These are phyloP conservation scores for Hippolais icterina DNA, from an alignment of 2,113 vertebrate species.

Conservation along the genomic window DNA sequence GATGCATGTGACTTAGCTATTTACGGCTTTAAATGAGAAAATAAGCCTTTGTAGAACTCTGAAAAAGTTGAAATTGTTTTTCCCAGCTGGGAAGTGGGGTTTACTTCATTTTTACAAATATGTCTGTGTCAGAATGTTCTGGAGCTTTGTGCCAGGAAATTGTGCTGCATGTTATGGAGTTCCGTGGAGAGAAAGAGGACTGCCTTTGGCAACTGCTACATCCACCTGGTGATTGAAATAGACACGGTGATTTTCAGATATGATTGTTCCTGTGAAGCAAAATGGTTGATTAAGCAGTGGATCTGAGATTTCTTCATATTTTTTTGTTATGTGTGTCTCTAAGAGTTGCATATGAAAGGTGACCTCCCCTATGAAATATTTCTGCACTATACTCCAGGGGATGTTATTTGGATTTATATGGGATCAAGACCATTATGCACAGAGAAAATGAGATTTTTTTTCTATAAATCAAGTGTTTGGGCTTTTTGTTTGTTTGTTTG, in stretches of 20 bases:
- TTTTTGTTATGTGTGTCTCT: not conserved
- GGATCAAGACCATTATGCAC: not conserved
- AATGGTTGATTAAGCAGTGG: not conserved
- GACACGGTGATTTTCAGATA: not conserved
- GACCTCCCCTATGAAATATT: not conserved
- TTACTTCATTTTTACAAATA: not conserved
- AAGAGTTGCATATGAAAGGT: not conserved
- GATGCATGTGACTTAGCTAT: slow-evolving; percentile 22
- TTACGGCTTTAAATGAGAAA: slow-evolving; percentile 29
- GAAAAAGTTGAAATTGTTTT: slow-evolving; percentile 24
- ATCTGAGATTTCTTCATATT: not conserved
- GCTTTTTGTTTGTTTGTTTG: not conserved
- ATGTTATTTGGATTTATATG: not conserved
- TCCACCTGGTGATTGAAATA: not conserved
- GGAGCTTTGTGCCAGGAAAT: not conserved
- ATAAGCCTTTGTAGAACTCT: slow-evolving; percentile 10
- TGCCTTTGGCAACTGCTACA: not conserved
- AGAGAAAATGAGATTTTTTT: not conserved
- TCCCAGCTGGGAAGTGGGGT: slow-evolving; percentile 22
- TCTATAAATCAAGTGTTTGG: not conserved
- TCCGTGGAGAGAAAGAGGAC: not conserved
- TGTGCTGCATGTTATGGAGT: not conserved
- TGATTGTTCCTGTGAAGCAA: not conserved
- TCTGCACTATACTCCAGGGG: not conserved
- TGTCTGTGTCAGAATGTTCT: not conserved